Conservation (phyloP, 2,888 invertebrate genomes). For the Rugalucina vietnamica region DNA sequence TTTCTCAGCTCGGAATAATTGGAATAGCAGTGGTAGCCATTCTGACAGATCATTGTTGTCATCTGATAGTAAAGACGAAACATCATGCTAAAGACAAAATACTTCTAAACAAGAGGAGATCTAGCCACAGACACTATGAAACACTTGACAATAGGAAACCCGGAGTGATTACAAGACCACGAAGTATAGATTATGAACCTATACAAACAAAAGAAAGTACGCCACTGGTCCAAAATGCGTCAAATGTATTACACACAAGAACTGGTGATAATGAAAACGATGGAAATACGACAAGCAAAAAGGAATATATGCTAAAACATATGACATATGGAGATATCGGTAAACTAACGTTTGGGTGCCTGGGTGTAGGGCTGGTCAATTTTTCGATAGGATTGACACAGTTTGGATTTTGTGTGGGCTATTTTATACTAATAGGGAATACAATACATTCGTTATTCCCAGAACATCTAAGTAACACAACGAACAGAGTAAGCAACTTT, state of each 20-base stretch:
- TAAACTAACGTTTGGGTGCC: constrained; percentile 71
- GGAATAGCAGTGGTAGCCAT: constrained; percentile 77
- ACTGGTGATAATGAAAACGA: neutral
- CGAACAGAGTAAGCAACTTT: neutral
- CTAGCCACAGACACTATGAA: too few species aligned
- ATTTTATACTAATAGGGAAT: constrained; percentile 82
- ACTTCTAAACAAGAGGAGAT: neutral
- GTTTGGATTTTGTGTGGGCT: constrained; percentile 79
- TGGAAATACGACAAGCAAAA: neutral
- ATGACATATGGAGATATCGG: constrained; percentile 81
- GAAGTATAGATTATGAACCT: neutral
- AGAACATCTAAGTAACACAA: constrained; percentile 48
- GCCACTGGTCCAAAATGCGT: neutral
- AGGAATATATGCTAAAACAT: constrained; percentile 65
- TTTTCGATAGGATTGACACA: constrained; percentile 79
- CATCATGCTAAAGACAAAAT: constrained; percentile 69
- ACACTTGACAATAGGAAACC: too few species aligned
- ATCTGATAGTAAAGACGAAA: constrained; percentile 80
- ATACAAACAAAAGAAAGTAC: neutral
- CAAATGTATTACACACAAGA: neutral
- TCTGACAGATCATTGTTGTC: constrained; percentile 81
- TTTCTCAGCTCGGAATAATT: constrained; percentile 77
- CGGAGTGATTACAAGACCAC: too few species aligned
- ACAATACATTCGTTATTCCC: constrained; percentile 78
- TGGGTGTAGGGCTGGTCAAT: constrained; percentile 77